phyloP scores from a whole-genome alignment of 2,888 invertebrate species.

The Lymantria monacha region DNA sequence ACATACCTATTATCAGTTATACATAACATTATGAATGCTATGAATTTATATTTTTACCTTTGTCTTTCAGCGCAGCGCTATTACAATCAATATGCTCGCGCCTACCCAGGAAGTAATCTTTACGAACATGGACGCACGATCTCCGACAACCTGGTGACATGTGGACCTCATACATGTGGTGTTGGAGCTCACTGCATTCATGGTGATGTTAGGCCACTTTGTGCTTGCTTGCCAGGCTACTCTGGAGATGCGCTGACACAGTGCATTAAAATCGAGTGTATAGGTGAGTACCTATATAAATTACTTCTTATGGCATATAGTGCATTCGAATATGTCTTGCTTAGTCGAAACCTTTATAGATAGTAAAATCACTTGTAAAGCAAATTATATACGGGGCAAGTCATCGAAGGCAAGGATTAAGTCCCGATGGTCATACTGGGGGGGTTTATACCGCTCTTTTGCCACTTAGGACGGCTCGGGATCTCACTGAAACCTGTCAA shows the following conservation, averaged over 20 bases:
- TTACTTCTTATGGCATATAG: not conserved
- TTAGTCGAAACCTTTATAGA: too few species aligned
- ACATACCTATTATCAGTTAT: too few species aligned
- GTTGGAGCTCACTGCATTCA: conserved; percentile 86
- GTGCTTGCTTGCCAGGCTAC: conserved; percentile 90
- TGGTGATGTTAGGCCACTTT: conserved; percentile 88
- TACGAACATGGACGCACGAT: conserved; percentile 73
- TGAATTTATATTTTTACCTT: too few species aligned
- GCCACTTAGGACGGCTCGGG: too few species aligned
- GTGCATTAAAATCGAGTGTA: conserved; percentile 88
- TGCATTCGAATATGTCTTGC: too few species aligned
- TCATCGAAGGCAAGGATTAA: too few species aligned
- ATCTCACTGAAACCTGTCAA: too few species aligned
- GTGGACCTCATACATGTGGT: conserved; percentile 85
- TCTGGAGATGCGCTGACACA: conserved; percentile 89
- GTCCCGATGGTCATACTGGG: too few species aligned
- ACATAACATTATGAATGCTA: too few species aligned
- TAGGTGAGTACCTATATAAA: conserved; percentile 70
- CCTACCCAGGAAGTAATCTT: conserved; percentile 59
- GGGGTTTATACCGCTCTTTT: too few species aligned
- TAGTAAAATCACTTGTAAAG: too few species aligned
- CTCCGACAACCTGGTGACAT: conserved; percentile 72
- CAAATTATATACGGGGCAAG: too few species aligned
- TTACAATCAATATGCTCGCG: conserved; percentile 50
- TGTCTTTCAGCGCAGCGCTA: conserved; percentile 59